Evolutionary conservation across 2,888 invertebrate genomes (phyloP).

Genomic region (Acronicta alni): DNA sequence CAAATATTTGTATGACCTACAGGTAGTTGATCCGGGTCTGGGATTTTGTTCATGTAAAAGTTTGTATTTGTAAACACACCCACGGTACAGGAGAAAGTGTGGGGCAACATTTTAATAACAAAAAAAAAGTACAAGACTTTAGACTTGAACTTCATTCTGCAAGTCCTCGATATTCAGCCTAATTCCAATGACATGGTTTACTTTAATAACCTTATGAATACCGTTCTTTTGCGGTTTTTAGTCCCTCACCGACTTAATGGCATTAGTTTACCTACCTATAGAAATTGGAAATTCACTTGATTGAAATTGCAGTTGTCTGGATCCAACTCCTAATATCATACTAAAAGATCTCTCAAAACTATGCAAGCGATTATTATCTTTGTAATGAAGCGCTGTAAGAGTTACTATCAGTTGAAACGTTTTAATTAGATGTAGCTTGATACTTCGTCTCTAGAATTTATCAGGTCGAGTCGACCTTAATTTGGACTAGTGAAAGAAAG

Average conservation of each 20-base stretch:
- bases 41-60: no score
- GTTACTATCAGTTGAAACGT: slow-evolving; percentile 28
- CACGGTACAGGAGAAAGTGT: no score
- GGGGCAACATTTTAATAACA: no score
- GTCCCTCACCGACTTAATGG: slow-evolving; percentile 15
- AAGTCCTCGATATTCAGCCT: no score
- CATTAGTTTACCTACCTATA: slow-evolving; percentile 15
- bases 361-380: slow-evolving; percentile 32
- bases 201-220: background rate
- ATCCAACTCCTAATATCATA: slow-evolving; percentile 6
- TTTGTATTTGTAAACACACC: no score
- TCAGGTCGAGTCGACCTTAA: slow-evolving; percentile 15
- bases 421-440: slow-evolving; percentile 41
- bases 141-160: no score
- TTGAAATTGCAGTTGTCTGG: slow-evolving; percentile 26
- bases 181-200: background rate
- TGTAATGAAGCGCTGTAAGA: slow-evolving; percentile 32
- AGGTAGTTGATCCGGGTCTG: no score
- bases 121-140: no score
- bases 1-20: no score
- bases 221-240: slow-evolving; percentile 7
- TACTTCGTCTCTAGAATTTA: slow-evolving; percentile 33
- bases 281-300: slow-evolving; percentile 29
- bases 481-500: slow-evolving; percentile 14
- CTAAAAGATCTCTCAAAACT: slow-evolving; percentile 4